Evolutionary conservation across 2,113 vertebrate species (phyloP), one percentile per base, ranked within the genome.

Genomic region (Spermophilus dauricus): DNA sequence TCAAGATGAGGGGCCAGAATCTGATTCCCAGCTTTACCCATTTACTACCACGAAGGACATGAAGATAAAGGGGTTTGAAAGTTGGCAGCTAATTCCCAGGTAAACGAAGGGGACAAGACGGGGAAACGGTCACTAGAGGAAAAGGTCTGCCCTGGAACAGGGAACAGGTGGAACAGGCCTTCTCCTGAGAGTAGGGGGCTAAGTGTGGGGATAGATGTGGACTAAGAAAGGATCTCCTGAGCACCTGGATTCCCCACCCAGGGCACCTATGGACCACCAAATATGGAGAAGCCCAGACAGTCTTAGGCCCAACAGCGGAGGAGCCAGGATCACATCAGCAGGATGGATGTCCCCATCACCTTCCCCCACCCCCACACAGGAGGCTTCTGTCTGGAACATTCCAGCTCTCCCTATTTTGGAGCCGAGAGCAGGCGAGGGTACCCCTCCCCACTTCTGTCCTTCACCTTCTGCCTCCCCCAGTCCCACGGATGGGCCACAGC

Each of bases 1-100:
- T n/a, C 45, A 24, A 42, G 45, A 86, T 30, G 17, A 3, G 12
- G 39, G 53, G 45, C 18, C 61, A 30, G 42, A 7, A 1, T 32
- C 69, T 26, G 18, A 6, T 8, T 39, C 32, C 61, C 34, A 83
- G 78, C 28, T 42, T 39, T 12, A 83, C 58, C 28, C 51, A 10
- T 8, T 22, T 4, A 34, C 39, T 65, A 58, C 53, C 30, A 18
- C 2, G 1, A 13, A 22, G 0, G 61, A 42, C 28, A 2, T 1
- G 8, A 16, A 28, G 20, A 22, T 12, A 0, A 39, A 67, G 70
- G 22, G 4, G 39, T 20, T 3, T 16, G 69, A 39, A 10, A 34
- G 72, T 56, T 11, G 56, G 67, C 61, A 45, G 70, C 63, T 32
- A n/a, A 17, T 13, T 13, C 30, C 73, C 3, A 20, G 2, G 61